A percentile compares a stretch with the other conserved stretches of the same genome.
These are phyloP conservation scores for Drosophila guanche DNA, from an alignment of 1,140 invertebrate species.

Conservation along the genomic window DNA sequence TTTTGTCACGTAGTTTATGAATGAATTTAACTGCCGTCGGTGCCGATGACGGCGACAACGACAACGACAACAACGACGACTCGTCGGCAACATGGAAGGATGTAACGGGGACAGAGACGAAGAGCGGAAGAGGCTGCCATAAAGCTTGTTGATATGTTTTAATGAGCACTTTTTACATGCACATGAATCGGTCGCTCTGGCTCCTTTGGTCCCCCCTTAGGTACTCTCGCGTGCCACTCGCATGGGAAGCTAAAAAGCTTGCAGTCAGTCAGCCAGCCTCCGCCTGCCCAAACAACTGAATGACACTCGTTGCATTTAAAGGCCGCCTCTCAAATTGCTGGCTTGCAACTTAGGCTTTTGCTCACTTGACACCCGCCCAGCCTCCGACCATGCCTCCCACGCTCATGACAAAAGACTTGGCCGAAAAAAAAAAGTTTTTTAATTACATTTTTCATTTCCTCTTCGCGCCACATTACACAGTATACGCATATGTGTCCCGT, in stretches of 20 bases:
- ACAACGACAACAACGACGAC: conserved; percentile 9
- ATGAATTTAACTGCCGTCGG: conserved; percentile 77
- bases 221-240: conserved; percentile 3
- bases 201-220: conserved; percentile 3
- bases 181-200: conserved; percentile 45
- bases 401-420: conserved; percentile 59
- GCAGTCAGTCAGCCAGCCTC: conserved; percentile 19
- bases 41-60: conserved; percentile 45
- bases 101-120: neutral
- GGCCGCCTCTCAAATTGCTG: conserved; percentile 51
- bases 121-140: conserved; percentile 26
- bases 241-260: conserved; percentile 64
- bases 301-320: conserved; percentile 69
- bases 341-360: conserved; percentile 63
- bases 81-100: conserved; percentile 8
- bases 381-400: neutral
- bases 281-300: conserved; percentile 47
- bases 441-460: conserved; percentile 82
- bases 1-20: conserved; percentile 82
- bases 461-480: conserved; percentile 60
- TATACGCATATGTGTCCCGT: conserved; percentile 64
- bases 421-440: conserved; percentile 73
- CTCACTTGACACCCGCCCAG: conserved; percentile 41
- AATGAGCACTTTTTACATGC: conserved; percentile 78
- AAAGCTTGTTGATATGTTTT: conserved; percentile 82